Percentiles rank a stretch among this genome's conserved stretches.
phyloP scores from a whole-genome alignment of 2,797 vertebrate genomes.

The Pipistrellus pipistrellus region DNA sequence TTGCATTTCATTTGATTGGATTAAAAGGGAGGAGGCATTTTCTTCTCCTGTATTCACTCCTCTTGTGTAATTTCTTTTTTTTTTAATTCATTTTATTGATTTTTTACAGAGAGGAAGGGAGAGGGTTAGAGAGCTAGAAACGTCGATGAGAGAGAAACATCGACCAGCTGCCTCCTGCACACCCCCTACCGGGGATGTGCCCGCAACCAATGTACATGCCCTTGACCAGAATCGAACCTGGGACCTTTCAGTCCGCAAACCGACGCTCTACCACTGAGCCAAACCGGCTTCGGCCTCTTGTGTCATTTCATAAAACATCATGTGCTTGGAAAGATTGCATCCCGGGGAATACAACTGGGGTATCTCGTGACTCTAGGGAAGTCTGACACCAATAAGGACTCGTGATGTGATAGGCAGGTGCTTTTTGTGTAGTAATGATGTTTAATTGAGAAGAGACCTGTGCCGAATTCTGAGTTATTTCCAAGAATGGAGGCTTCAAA shows the following conservation, averaged over 20 bases:
- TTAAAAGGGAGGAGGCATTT: constrained; percentile 16
- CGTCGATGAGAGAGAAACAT: too few relatives aligned
- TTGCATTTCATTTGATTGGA: constrained; percentile 63
- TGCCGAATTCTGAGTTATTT: background rate
- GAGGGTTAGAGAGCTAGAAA: too few relatives aligned
- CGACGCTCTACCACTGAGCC: too few relatives aligned
- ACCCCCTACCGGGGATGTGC: too few relatives aligned
- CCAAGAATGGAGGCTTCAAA: background rate
- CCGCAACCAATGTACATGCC: too few relatives aligned
- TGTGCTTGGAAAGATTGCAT: background rate
- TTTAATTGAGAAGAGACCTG: background rate
- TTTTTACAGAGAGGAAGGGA: too few relatives aligned
- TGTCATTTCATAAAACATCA: constrained; percentile 25
- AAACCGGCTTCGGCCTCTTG: background rate
- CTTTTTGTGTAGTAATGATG: background rate
- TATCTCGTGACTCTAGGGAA: background rate
- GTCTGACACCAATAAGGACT: background rate
- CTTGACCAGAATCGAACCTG: too few relatives aligned
- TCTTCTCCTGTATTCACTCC: background rate
- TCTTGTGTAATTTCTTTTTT: constrained; percentile 4
- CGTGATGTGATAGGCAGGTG: background rate
- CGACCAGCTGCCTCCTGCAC: too few relatives aligned
- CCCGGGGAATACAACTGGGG: background rate
- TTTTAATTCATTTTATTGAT: too few relatives aligned
- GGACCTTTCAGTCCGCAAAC: too few relatives aligned